Evolutionary conservation across 2,797 vertebrate genomes (phyloP).

Genomic region (Sebastes hubbsi): DNA sequence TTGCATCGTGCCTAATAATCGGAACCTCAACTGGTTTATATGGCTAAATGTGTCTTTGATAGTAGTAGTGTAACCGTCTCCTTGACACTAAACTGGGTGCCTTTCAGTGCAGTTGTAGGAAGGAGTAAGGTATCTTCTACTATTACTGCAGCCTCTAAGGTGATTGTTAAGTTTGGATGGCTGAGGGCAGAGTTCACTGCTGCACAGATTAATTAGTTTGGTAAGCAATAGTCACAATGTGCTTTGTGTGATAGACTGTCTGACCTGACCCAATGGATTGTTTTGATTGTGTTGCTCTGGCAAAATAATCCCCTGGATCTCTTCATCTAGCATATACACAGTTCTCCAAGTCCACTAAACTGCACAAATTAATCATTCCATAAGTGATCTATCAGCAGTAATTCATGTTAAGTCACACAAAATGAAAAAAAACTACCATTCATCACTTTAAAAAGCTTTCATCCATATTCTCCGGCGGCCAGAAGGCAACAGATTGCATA

Average conservation of each 20-base stretch:
- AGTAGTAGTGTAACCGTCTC: too few relatives aligned
- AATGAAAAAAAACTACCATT: conserved; percentile 26
- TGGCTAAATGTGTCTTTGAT: neutral
- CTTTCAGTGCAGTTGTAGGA: neutral
- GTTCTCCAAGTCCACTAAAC: neutral
- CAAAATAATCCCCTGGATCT: conserved; percentile 7
- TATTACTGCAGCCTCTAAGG: neutral
- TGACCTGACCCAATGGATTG: conserved; percentile 24
- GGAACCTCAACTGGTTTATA: neutral
- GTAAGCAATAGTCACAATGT: conserved; percentile 15
- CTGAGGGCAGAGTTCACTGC: conserved; percentile 7
- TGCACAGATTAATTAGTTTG: conserved; percentile 33
- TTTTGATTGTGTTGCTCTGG: conserved; percentile 11
- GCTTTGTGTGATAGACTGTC: conserved; percentile 9
- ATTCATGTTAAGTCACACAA: conserved; percentile 39
- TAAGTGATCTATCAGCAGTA: conserved; percentile 43
- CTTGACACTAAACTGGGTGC: neutral
- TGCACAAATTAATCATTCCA: conserved; percentile 31
- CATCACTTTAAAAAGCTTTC: conserved; percentile 46
- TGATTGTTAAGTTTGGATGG: neutral
- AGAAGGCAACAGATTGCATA: conserved; percentile 28
- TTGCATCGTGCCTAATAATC: neutral
- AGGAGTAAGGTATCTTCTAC: neutral
- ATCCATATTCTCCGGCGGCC: conserved; percentile 40
- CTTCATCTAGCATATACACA: neutral